Percentiles rank a stretch among this genome's conserved stretches.
Conservation (phyloP, 1,140 invertebrate species). For the Formica selysi region DNA sequence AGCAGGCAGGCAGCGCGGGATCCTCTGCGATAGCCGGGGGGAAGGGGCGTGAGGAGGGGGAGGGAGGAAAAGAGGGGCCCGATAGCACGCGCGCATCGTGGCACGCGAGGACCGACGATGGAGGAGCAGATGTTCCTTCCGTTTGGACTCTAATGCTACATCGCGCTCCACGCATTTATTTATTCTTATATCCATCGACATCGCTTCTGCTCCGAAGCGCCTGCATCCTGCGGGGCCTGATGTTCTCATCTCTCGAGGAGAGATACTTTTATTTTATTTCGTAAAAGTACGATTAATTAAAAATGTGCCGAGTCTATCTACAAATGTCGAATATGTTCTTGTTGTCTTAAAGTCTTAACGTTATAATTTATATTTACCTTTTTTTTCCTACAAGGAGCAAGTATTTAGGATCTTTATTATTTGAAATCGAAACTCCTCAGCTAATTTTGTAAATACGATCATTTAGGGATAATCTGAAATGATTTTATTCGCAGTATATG, state of each 20-base stretch:
- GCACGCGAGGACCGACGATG: conserved; percentile 55
- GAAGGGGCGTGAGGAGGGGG: neutral
- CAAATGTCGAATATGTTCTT: too few relatives aligned
- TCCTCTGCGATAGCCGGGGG: conserved; percentile 26
- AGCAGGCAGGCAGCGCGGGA: conserved; percentile 30
- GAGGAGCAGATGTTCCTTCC: conserved; percentile 52
- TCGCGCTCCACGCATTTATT: conserved; percentile 34
- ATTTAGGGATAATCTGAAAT: neutral
- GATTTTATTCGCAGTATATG: neutral
- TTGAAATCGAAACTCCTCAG: too few relatives aligned
- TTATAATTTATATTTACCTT: too few relatives aligned
- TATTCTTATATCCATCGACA: neutral
- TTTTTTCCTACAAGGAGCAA: too few relatives aligned
- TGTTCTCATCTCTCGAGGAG: conserved; percentile 25
- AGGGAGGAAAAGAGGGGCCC: too few relatives aligned
- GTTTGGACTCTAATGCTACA: conserved; percentile 15
- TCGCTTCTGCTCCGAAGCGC: neutral
- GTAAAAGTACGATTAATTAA: neutral
- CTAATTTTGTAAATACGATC: too few relatives aligned
- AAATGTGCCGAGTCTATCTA: neutral
- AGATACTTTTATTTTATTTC: neutral
- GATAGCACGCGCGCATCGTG: conserved; percentile 56
- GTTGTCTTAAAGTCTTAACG: too few relatives aligned
- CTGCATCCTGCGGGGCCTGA: neutral
- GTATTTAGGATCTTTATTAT: too few relatives aligned